Evolutionary conservation across 2,888 invertebrate species (phyloP), one percentile per base, ranked within the genome.

Genomic region (Parnassius mnemosyne): DNA sequence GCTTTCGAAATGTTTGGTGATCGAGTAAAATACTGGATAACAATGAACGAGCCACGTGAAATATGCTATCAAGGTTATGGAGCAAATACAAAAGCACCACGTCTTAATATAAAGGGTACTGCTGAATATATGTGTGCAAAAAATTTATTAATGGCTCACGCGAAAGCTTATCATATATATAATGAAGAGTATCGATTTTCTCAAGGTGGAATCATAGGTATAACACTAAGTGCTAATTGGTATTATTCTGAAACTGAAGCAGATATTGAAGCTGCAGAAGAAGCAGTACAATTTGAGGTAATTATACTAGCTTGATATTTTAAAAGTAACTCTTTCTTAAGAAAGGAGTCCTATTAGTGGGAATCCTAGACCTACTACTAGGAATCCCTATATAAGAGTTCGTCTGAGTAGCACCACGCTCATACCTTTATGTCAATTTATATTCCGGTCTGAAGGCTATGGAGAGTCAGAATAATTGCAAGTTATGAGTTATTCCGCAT

Each of bases 191-290:
- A 77, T 66, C 77, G 71, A 58, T 46, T 73, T 5, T 66, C 49
- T 3, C 89, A 54, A 68, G 86, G 68, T 79, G 93, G 69, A 79
- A 84, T 62, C 10, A 68, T 74, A 51, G 71, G 72, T 44, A 81
- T 93, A 2, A 88, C 92, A 1, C 92, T 94, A 69, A 93, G 92
- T 70, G 93, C 93, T 2, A 77, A 75, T 61, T 92, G 90, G 85
- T 84, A 81, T 43, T 86, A 92, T 69, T 89, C 93, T 1, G 82
- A 79, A 64, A 80, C 78, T 1, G 76, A 87, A 5, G 84, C 87
- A 20, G 92, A 93, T 74, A 47, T 60, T 1, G 64, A 68, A 60
- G 74, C 75, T 9, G 89, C 93, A 0, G 87, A 93, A 51, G 83
- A 86, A 42, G 78, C 81, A 44, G 74, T 84, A 73, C 89, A 91